Conservation (phyloP, 92 coral and sea anemone species). For the Plumapathes pennacea region DNA sequence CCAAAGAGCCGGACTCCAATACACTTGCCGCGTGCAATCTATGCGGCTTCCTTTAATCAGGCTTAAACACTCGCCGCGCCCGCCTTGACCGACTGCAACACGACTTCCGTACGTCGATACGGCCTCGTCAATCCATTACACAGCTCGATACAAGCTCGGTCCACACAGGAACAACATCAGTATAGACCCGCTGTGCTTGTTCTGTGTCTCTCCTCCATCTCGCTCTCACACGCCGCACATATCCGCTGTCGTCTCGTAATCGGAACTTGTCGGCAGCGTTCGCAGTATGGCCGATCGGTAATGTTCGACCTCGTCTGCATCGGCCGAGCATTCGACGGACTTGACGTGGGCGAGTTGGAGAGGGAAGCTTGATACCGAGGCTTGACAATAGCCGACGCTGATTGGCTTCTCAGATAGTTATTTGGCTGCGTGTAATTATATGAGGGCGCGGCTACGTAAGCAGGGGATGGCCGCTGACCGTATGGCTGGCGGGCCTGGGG, state of each 20-base stretch:
- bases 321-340: constrained; percentile 51
- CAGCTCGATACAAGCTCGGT: too few relatives aligned
- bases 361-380: constrained; percentile 47
- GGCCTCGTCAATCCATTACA: too few relatives aligned
- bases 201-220: constrained; percentile 9
- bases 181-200: too few relatives aligned
- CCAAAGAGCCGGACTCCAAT: too few relatives aligned
- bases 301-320: constrained; percentile 61
- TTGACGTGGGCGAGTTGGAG: constrained; percentile 15
- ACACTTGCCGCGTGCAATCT: too few relatives aligned
- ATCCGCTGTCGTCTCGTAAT: constrained; percentile 62
- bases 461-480: constrained; percentile 19
- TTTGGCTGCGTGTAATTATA: constrained; percentile 33
- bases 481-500: constrained; percentile 1
- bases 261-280: constrained; percentile 52
- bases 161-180: too few relatives aligned
- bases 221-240: constrained; percentile 72
- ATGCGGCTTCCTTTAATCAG: too few relatives aligned
- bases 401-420: constrained; percentile 25
- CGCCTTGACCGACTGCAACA: too few relatives aligned
- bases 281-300: constrained; percentile 71
- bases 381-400: constrained; percentile 18
- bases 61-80: too few relatives aligned
- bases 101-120: too few relatives aligned
- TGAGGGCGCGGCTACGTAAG: constrained; percentile 58